Percentiles rank a stretch among this genome's conserved stretches.
phyloP scores from a whole-genome alignment of 1,140 invertebrate species.

The Diabrotica virgifera region DNA sequence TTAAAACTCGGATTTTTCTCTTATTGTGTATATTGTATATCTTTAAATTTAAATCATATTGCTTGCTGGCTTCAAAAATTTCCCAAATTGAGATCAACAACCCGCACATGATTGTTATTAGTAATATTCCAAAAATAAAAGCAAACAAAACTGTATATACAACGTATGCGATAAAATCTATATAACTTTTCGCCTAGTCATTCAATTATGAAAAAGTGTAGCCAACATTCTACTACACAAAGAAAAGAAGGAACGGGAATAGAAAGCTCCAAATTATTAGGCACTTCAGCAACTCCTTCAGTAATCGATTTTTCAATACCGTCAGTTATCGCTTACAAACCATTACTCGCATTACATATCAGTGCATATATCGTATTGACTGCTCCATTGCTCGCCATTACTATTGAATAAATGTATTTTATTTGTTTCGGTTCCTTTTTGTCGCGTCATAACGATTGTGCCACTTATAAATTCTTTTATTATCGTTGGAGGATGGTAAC shows the following conservation, averaged over 20 bases:
- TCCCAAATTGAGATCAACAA: too few relatives aligned
- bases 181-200: neutral
- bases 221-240: conserved; percentile 2
- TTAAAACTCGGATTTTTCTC: too few relatives aligned
- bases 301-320: neutral
- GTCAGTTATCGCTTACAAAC: conserved; percentile 2
- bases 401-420: conserved; percentile 3
- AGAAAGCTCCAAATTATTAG: neutral
- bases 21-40: too few relatives aligned
- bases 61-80: too few relatives aligned
- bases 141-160: too few relatives aligned
- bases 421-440: conserved; percentile 2
- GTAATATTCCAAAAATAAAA: too few relatives aligned
- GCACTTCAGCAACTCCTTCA: conserved; percentile 1
- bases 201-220: neutral
- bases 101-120: too few relatives aligned
- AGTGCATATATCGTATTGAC: conserved; percentile 2
- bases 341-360: conserved; percentile 2
- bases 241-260: neutral
- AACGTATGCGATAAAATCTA: too few relatives aligned
- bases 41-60: too few relatives aligned
- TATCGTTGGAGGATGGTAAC: too few relatives aligned
- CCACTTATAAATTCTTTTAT: too few relatives aligned
- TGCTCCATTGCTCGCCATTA: conserved; percentile 1
- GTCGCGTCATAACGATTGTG: neutral